Evolutionary conservation across 2,888 invertebrate genomes (phyloP), one percentile per base, ranked within the genome.

Genomic region (Ectemnius cavifrons): DNA sequence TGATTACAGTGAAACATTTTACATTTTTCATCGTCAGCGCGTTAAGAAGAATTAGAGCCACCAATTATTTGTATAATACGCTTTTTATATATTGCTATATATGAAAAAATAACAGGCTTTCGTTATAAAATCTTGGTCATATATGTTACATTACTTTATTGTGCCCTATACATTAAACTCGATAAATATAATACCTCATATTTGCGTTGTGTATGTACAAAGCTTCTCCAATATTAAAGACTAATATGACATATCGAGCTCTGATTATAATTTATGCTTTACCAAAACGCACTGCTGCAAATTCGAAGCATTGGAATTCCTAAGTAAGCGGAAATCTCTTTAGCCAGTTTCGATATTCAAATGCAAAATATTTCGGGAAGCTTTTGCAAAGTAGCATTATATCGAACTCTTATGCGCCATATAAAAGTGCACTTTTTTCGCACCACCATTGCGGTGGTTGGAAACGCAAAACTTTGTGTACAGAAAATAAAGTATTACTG

Each of bases 11-110:
- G 11, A 37, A 37, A 37, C 37, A 8, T 46, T 61, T 71, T 64
- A 57, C 56, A 66, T 78, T 57, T 67, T 63, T 63, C 68, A 52
- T 52, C 52, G 14, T 79, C 45, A 49, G 14, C 75, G 58, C 76
- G 70, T 71, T 71, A 61, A 63, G 57, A 60, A 61, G 73, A 80
- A 77, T 75, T 80, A 74, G 70, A 73, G 74, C 45, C 74, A 56
- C 27, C 61, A 60, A 69, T 76, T 82, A 83, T 84, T 83, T 83
- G 82, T 78, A 84, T 61, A 71, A 47, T 81, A 79, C 75, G 71
- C 68, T 63, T 59, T 66, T 75, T 60, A 63, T 46, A 65, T 66
- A 59, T 72, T 52, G 16, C 14, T 52, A 70, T 67, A 70, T 65
- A 68, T 82, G 78, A 58, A 82, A 78, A 82, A 82, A 80, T 82